Conservation (phyloP, 2,113 vertebrate genomes). For the Polypterus bichir region DNA sequence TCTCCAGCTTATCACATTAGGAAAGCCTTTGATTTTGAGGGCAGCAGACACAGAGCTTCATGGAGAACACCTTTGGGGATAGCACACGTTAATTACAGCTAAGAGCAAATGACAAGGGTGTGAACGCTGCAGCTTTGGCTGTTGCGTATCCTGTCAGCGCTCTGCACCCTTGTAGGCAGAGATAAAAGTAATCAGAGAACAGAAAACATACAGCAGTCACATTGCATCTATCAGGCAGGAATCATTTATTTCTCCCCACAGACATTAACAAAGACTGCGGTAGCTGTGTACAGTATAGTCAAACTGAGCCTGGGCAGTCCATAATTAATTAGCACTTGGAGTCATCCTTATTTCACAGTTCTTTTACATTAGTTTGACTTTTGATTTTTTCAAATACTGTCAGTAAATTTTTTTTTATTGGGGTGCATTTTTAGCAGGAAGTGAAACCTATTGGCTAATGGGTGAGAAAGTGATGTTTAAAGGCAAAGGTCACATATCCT, state of each 20-base stretch:
- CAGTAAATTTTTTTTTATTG: no score
- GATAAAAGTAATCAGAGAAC: not conserved
- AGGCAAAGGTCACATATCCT: no score
- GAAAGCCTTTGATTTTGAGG: conserved; percentile 14
- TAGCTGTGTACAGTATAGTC: no score
- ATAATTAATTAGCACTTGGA: no score
- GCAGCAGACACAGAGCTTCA: conserved; percentile 13
- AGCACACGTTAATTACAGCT: conserved; percentile 19
- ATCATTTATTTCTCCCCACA: not conserved
- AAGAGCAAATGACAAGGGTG: conserved; percentile 11
- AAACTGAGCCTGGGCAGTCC: no score
- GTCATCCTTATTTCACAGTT: no score
- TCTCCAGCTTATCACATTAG: not conserved
- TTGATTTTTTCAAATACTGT: no score
- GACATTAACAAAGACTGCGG: not conserved
- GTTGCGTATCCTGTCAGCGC: not conserved
- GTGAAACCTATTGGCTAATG: no score
- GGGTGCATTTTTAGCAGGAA: no score
- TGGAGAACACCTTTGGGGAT: conserved; percentile 16
- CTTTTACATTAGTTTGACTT: no score
- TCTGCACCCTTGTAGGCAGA: conserved; percentile 1
- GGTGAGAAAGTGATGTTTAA: no score
- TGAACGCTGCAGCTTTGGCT: not conserved
- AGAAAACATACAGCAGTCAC: conserved; percentile 1
- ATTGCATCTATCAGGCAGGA: conserved; percentile 5